phyloP scores from a whole-genome alignment of 1,140 invertebrate species.

The Lepidostoma basale region DNA sequence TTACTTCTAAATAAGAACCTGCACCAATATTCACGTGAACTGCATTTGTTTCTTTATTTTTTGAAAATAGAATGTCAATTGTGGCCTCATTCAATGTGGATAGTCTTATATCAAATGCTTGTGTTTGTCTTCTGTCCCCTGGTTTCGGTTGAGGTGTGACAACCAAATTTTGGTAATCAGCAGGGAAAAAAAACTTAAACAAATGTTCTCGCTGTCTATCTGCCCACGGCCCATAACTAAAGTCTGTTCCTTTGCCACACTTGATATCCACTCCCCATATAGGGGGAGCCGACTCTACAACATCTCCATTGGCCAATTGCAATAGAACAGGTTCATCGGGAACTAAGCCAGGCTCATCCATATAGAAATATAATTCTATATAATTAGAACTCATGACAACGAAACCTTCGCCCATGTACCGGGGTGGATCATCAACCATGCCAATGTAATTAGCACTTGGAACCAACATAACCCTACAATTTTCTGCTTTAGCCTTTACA shows the following conservation, averaged over 20 bases:
- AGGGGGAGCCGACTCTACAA: constrained; percentile 88
- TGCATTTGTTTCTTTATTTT: constrained; percentile 96
- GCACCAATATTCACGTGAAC: constrained; percentile 92
- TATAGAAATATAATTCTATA: constrained; percentile 94
- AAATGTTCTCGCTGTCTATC: constrained; percentile 94
- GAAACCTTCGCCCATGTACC: constrained; percentile 98
- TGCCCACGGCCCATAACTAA: constrained; percentile 98
- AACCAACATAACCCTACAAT: constrained; percentile 91
- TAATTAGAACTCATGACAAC: constrained; percentile 94
- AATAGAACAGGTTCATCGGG: constrained; percentile 88
- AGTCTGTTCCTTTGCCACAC: constrained; percentile 95
- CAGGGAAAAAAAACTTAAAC: constrained; percentile 96
- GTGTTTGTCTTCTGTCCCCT: constrained; percentile 85
- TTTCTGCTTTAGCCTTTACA: constrained; percentile 92
- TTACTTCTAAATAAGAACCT: constrained; percentile 93
- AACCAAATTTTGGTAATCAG: constrained; percentile 80
- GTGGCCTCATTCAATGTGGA: constrained; percentile 91
- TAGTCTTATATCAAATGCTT: constrained; percentile 90
- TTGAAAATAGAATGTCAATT: constrained; percentile 94
- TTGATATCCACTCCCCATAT: constrained; percentile 96
- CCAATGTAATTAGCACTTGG: constrained; percentile 93
- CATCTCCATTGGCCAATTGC: constrained; percentile 90
- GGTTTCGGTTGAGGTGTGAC: constrained; percentile 79
- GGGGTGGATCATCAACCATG: constrained; percentile 91
- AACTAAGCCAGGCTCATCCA: constrained; percentile 92